Evolutionary conservation across 2,797 vertebrate species (phyloP).

Genomic region (Pseudomugil tenellus): DNA sequence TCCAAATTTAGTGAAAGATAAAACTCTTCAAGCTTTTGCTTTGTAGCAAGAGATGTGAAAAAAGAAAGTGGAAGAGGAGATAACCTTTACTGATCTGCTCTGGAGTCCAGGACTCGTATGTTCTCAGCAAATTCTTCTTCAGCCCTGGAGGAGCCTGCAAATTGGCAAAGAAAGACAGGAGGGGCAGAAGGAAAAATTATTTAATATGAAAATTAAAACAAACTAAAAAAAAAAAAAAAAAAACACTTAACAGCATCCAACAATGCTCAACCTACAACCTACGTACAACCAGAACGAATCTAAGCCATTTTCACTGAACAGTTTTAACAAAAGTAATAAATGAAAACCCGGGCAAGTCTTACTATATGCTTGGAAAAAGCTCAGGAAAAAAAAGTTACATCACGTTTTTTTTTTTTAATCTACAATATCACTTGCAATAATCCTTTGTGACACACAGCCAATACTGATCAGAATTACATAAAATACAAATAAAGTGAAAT

Average conservation of each 20-base stretch:
- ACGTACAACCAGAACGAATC: background rate
- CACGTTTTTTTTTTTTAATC: background rate
- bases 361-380: background rate
- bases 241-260: background rate
- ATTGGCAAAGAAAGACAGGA: background rate
- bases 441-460: background rate
- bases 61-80: background rate
- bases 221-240: background rate
- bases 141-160: slow-evolving; percentile 93
- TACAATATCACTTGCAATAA: background rate
- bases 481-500: background rate
- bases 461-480: no score
- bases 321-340: background rate
- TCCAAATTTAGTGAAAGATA: background rate
- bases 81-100: slow-evolving; percentile 91
- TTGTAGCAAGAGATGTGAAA: background rate
- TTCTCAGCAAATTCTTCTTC: slow-evolving; percentile 95
- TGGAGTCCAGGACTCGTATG: slow-evolving; percentile 95
- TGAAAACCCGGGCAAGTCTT: background rate
- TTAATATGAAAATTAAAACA: background rate
- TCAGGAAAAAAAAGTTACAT: background rate
- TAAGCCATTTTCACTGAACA: background rate
- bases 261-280: background rate
- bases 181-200: background rate
- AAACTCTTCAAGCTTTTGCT: background rate